phyloP scores from a whole-genome alignment of 2,888 invertebrate species.

The Eristalis intricaria region DNA sequence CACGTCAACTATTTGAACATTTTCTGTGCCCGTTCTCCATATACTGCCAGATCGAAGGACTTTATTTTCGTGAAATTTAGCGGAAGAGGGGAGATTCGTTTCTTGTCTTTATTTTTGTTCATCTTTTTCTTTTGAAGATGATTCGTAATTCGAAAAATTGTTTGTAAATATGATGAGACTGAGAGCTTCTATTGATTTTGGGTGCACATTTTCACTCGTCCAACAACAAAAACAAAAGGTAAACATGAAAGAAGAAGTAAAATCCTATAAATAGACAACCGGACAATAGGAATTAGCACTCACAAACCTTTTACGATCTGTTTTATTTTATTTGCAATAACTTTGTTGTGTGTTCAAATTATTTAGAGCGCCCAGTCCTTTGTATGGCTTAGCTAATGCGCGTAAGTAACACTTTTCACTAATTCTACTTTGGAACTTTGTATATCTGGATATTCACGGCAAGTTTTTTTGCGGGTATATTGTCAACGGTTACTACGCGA shows the following conservation, averaged over 20 bases:
- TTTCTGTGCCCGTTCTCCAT: background rate
- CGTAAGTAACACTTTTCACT: conserved; percentile 23
- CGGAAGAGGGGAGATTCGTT: background rate
- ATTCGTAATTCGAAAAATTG: conserved; percentile 21
- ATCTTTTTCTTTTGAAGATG: background rate
- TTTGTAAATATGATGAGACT: conserved; percentile 59
- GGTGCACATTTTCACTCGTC: background rate
- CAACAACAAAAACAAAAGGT: conserved; percentile 55
- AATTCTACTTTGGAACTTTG: conserved; percentile 5
- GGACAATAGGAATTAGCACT: conserved; percentile 18
- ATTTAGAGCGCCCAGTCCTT: background rate
- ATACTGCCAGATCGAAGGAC: background rate
- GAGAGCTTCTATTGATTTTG: conserved; percentile 15
- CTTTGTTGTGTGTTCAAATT: background rate
- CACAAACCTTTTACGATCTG: conserved; percentile 20
- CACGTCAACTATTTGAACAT: conserved; percentile 14
- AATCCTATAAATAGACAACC: conserved; percentile 50
- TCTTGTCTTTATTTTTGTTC: conserved; percentile 22
- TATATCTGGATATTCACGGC: background rate
- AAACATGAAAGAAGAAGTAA: conserved; percentile 43
- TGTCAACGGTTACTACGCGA: conserved; percentile 9
- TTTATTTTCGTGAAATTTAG: background rate
- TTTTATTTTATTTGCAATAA: background rate
- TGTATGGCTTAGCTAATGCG: background rate
- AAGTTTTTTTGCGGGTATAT: background rate